A percentile compares a stretch with the other conserved stretches of the same genome.
phyloP scores from a whole-genome alignment of 2,888 invertebrate genomes.

The Brachypalpus laphriformis region DNA sequence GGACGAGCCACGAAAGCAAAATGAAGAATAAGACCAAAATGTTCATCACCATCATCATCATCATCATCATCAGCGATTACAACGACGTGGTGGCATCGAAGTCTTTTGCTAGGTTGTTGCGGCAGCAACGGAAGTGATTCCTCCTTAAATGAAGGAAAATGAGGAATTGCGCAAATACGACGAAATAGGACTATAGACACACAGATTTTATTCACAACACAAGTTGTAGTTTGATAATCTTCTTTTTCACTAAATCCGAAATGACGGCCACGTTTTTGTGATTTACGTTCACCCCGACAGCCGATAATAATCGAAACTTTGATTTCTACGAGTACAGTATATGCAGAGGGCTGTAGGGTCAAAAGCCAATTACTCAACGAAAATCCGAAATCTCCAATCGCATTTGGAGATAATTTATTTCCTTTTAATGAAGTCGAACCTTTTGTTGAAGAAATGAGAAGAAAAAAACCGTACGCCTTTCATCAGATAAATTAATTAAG shows the following conservation, averaged over 20 bases:
- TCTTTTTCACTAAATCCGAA: slow-evolving; percentile 14
- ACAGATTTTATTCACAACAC: slow-evolving; percentile 4
- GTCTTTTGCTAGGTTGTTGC: slow-evolving; percentile 5
- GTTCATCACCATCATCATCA: slow-evolving; percentile 33
- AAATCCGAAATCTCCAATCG: slow-evolving; percentile 44
- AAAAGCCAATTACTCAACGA: slow-evolving; percentile 53
- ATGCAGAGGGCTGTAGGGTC: slow-evolving; percentile 14
- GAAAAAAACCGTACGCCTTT: not conserved
- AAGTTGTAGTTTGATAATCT: slow-evolving; percentile 27
- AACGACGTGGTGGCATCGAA: slow-evolving; percentile 26
- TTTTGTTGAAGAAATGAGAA: not conserved
- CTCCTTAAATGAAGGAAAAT: slow-evolving; percentile 20
- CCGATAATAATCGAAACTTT: slow-evolving; percentile 41
- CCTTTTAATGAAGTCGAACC: slow-evolving; percentile 41
- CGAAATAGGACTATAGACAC: too few species aligned
- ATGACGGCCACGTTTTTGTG: slow-evolving; percentile 26
- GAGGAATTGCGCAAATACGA: not conserved
- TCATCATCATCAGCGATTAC: slow-evolving; percentile 26
- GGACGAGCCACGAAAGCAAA: slow-evolving; percentile 20
- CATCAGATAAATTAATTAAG: slow-evolving; percentile 32
- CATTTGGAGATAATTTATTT: slow-evolving; percentile 52
- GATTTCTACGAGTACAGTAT: slow-evolving; percentile 4
- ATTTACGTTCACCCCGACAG: not conserved
- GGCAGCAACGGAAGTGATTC: slow-evolving; percentile 38
- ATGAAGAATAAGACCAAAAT: slow-evolving; percentile 24